Percentiles rank a stretch among this genome's conserved stretches.
Conservation (phyloP, 2,888 invertebrate species). For the Mesochorus sp. region DNA sequence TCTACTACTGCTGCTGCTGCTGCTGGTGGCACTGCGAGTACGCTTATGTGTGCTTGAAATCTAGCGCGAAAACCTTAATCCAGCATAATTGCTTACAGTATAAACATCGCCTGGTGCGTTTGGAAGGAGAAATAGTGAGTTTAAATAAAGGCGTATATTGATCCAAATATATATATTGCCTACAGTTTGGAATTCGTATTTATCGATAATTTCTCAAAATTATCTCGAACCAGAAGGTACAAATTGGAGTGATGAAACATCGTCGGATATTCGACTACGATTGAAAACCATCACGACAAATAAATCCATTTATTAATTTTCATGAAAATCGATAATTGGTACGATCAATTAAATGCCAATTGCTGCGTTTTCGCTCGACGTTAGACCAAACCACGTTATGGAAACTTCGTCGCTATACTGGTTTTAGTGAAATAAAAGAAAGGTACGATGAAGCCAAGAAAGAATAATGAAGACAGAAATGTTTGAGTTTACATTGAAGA, state of each 20-base stretch:
- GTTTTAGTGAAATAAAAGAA: neutral
- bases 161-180: neutral
- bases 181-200: neutral
- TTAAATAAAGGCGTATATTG: neutral
- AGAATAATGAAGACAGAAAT: neutral
- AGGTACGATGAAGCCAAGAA: neutral
- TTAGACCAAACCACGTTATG: slow-evolving; percentile 48
- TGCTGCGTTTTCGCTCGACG: slow-evolving; percentile 51
- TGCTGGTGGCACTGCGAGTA: slow-evolving; percentile 24
- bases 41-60: slow-evolving; percentile 22
- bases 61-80: slow-evolving; percentile 53
- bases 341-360: slow-evolving; percentile 51
- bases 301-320: slow-evolving; percentile 25
- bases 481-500: too few species aligned
- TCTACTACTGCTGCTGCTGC: slow-evolving; percentile 32
- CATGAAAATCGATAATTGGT: slow-evolving; percentile 37
- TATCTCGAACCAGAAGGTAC: neutral
- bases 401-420: slow-evolving; percentile 1
- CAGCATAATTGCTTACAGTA: slow-evolving; percentile 51
- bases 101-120: slow-evolving; percentile 47
- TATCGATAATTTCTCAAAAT: neutral
- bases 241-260: slow-evolving; percentile 13
- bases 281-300: slow-evolving; percentile 41
- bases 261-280: neutral
- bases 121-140: neutral